Percentiles rank a stretch among this genome's conserved stretches.
Conservation (phyloP, 35 echinoderm and acorn worm species). For the Ophiothrix spiculata region DNA sequence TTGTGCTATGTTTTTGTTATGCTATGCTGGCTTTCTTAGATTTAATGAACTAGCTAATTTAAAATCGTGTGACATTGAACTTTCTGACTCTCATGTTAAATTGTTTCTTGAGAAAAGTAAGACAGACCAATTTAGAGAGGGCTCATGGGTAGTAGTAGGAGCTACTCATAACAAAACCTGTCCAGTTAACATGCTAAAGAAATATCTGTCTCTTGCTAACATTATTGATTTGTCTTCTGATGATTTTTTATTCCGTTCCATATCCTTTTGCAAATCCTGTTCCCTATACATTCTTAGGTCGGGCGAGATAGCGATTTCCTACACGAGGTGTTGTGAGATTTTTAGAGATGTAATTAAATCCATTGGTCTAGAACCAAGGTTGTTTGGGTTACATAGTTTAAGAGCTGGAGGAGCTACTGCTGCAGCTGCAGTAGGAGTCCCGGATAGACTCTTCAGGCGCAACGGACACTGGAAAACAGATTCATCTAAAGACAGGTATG, state of each 20-base stretch:
- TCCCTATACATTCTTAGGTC: background rate
- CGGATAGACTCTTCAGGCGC: slow-evolving; percentile 37
- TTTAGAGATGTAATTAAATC: slow-evolving; percentile 20
- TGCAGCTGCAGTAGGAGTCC: slow-evolving; percentile 26
- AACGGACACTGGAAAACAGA: slow-evolving; percentile 42
- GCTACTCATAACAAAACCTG: background rate
- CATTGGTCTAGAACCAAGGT: background rate
- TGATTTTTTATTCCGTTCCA: background rate
- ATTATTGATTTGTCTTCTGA: background rate
- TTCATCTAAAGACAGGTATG: slow-evolving; percentile 37
- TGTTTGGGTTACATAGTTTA: slow-evolving; percentile 56
- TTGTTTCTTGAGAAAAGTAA: slow-evolving; percentile 19
- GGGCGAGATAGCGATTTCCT: slow-evolving; percentile 31
- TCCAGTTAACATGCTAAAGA: slow-evolving; percentile 12
- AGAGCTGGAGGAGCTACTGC: slow-evolving; percentile 47
- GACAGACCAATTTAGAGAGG: slow-evolving; percentile 28
- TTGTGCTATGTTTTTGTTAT: background rate
- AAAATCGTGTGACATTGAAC: background rate
- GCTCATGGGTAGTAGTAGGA: slow-evolving; percentile 25
- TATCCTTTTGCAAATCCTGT: background rate
- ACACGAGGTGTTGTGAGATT: slow-evolving; percentile 42
- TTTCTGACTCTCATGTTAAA: background rate
- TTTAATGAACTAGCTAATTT: slow-evolving; percentile 1
- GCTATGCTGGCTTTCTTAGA: slow-evolving; percentile 13
- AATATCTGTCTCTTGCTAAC: background rate